Base-by-base conservation (phyloP, 2,888 invertebrate genomes). In the Callyntrura sp. region DNA sequence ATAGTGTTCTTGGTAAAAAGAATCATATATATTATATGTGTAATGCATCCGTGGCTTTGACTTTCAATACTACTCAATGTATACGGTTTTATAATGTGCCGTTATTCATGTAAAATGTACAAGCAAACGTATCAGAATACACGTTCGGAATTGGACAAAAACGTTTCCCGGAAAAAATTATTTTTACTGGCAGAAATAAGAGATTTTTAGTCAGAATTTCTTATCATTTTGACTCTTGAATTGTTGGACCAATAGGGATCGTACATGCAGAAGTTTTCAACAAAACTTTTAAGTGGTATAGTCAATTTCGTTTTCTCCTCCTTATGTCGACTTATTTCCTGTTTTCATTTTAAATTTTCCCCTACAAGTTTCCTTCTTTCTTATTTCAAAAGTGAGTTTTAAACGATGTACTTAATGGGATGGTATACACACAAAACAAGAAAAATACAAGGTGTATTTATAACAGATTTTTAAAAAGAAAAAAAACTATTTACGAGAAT, bases 41-140 rank as follows among this genome's bases (percentile, higher is more conserved):
- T 86, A 68, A 65, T 68, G 86, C 55, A 88, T 83, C 60, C 68
- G 88, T 89, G 84, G 88, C 88, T 89, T 89, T 89, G 88, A 89
- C 88, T 89, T 89, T 89, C 88, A 88, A 88, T 68, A 79, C 45
- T 83, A 89, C 88, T 89, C 88, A 89, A 83, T 89, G 88, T 89
- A 89, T 89, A 89, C 88, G 88, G 88, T 89, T 88, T 55, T 68
- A 48, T 55, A 23, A 51, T 79, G 88, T 89, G 88, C 88, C 88
- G 88, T 84, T 84, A 89, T 89, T 78, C 62, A 51, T 89, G 79
- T 89, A 89, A 88, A 89, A 83, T 89, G 88, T 89, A 89, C 88
- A 89, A 89, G 88, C 14, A 84, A 84, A 84, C 88, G 84, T 89
- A 89, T 89, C 88, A 89, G 45, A 65, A 57, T 28, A 57, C 57